A percentile compares a stretch with the other conserved stretches of the same genome.
These are phyloP conservation scores for Ganaspis sp. DNA, from an alignment of 1,140 invertebrate species.

Conservation along the genomic window DNA sequence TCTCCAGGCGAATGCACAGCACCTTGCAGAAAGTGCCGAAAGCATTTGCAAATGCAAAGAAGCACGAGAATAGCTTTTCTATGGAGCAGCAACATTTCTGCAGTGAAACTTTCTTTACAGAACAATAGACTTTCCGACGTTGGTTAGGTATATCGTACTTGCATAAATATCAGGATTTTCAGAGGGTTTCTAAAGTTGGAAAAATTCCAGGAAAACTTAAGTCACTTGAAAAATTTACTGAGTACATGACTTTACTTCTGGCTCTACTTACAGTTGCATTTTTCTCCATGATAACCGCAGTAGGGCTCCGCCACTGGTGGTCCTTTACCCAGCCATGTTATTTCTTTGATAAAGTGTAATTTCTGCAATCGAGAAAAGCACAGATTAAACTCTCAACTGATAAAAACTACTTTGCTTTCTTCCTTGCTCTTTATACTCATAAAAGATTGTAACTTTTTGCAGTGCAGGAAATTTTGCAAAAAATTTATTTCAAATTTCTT, in stretches of 20 bases:
- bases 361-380: slow-evolving; percentile 77
- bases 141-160: neutral
- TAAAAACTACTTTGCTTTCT: slow-evolving; percentile 5
- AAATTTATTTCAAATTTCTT: too few relatives aligned
- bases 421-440: neutral
- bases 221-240: neutral
- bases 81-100: neutral
- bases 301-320: slow-evolving; percentile 93
- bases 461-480: too few relatives aligned
- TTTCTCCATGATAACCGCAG: slow-evolving; percentile 94
- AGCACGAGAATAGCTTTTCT: neutral
- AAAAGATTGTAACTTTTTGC: neutral
- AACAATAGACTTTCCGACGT: neutral
- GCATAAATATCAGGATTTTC: neutral
- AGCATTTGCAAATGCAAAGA: slow-evolving; percentile 5
- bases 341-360: slow-evolving; percentile 80
- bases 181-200: neutral
- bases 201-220: neutral
- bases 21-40: neutral
- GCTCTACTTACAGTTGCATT: slow-evolving; percentile 88
- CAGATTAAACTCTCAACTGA: slow-evolving; percentile 1
- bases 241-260: neutral
- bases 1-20: neutral
- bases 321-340: slow-evolving; percentile 86
- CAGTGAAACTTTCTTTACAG: neutral